Percentiles rank a stretch among this genome's conserved stretches.
Conservation (phyloP, 2,797 vertebrate species). For the Scolopax rusticola region DNA sequence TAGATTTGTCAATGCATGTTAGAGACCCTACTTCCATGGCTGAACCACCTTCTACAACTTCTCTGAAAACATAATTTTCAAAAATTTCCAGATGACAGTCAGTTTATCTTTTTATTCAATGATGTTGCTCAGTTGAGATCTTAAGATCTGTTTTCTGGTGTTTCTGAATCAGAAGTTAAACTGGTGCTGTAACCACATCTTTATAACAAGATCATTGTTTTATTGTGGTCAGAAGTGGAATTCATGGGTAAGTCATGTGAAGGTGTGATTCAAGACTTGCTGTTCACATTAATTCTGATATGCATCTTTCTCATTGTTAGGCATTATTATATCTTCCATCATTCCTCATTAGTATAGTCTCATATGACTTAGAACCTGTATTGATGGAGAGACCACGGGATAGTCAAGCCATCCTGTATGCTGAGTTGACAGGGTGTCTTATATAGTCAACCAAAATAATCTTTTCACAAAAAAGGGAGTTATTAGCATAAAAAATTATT, state of each 20-base stretch:
- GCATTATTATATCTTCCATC: too few species aligned
- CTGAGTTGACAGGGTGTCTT: not conserved
- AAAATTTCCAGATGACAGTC: not conserved
- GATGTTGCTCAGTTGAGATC: not conserved
- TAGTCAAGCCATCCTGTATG: not conserved
- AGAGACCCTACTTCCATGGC: not conserved
- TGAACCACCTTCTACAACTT: not conserved
- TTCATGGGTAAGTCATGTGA: not conserved
- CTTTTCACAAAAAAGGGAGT: not conserved
- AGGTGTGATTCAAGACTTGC: not conserved
- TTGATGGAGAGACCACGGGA: not conserved
- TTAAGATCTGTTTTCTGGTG: not conserved
- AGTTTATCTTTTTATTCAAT: not conserved
- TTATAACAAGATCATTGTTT: not conserved
- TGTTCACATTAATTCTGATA: not conserved
- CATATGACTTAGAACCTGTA: not conserved
- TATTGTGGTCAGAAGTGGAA: not conserved
- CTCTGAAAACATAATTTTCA: not conserved
- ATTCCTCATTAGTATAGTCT: not conserved
- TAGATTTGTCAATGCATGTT: not conserved
- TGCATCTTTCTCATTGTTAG: not conserved
- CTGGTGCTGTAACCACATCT: not conserved
- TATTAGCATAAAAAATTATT: not conserved
- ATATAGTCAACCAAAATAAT: not conserved
- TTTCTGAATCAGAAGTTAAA: not conserved